Conservation (phyloP, 2,797 vertebrate species). For the Microctenopoma lineatum region DNA sequence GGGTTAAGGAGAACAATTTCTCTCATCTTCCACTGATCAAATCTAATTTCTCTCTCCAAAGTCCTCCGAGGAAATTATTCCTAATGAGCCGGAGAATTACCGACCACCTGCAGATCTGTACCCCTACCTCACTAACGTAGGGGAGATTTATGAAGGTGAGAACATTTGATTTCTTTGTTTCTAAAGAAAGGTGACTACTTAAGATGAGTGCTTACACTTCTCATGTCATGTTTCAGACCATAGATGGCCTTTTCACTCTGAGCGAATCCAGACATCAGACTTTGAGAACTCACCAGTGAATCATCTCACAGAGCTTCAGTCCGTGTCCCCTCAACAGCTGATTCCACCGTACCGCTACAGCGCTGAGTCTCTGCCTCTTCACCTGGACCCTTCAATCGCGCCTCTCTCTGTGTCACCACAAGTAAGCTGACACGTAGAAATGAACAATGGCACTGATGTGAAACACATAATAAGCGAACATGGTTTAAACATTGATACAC, state of each 20-base stretch:
- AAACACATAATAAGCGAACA: not conserved
- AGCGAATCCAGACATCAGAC: slow-evolving; percentile 85
- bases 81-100: slow-evolving; percentile 88
- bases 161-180: slow-evolving; percentile 4
- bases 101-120: slow-evolving; percentile 90
- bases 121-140: slow-evolving; percentile 88
- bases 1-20: not conserved
- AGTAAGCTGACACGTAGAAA: slow-evolving; percentile 58
- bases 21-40: slow-evolving; percentile 7
- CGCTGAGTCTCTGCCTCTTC: slow-evolving; percentile 85
- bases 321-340: slow-evolving; percentile 89
- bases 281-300: slow-evolving; percentile 89
- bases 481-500: slow-evolving; percentile 2
- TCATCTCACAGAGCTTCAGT: slow-evolving; percentile 94
- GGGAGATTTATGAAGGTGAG: slow-evolving; percentile 91
- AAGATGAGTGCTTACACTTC: not conserved
- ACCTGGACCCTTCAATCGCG: slow-evolving; percentile 86
- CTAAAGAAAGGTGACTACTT: not conserved
- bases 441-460: not conserved
- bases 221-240: slow-evolving; percentile 80
- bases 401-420: slow-evolving; percentile 80
- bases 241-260: slow-evolving; percentile 89
- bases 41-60: slow-evolving; percentile 61
- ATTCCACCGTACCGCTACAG: slow-evolving; percentile 90
- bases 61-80: slow-evolving; percentile 88